These are phyloP conservation scores for Taxidea taxus DNA, from an alignment of 2,113 vertebrate species.

Conservation along the genomic window DNA sequence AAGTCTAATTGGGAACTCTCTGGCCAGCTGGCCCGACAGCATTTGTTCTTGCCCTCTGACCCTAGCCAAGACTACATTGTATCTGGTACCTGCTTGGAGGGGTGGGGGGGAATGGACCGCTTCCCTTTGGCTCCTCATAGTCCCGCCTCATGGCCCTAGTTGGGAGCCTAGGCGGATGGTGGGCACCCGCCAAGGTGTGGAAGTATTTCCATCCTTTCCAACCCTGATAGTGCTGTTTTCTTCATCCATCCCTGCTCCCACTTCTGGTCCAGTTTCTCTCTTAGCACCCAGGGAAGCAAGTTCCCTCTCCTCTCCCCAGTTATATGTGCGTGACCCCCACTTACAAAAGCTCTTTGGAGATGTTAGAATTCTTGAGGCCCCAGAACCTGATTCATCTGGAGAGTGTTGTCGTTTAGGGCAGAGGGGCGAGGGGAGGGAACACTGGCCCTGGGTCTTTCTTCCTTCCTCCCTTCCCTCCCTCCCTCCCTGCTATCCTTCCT, in stretches of 20 bases:
- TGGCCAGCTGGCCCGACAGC: constrained; percentile 36
- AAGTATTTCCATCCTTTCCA: not conserved
- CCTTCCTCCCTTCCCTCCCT: no score
- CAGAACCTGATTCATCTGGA: not conserved
- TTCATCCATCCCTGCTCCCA: not conserved
- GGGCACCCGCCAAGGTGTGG: not conserved
- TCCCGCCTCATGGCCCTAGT: not conserved
- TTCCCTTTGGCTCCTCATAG: not conserved
- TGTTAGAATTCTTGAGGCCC: not conserved
- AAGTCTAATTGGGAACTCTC: constrained; percentile 70
- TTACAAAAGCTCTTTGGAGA: not conserved
- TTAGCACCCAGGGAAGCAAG: not conserved
- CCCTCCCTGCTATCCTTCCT: not conserved
- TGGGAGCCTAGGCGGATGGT: not conserved
- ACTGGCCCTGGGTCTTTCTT: no score
- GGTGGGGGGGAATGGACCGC: not conserved
- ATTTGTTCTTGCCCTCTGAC: constrained; percentile 29
- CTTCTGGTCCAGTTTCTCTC: not conserved
- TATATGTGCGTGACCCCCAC: not conserved
- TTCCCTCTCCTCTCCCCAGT: not conserved
- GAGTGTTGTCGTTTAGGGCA: not conserved
- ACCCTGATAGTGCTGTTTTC: not conserved
- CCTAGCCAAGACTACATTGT: not conserved
- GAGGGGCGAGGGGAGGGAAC: not conserved
- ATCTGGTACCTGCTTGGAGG: not conserved